Evolutionary conservation across 1,140 invertebrate species (phyloP), one percentile per base, ranked within the genome.

Genomic region (Helicoverpa zea): DNA sequence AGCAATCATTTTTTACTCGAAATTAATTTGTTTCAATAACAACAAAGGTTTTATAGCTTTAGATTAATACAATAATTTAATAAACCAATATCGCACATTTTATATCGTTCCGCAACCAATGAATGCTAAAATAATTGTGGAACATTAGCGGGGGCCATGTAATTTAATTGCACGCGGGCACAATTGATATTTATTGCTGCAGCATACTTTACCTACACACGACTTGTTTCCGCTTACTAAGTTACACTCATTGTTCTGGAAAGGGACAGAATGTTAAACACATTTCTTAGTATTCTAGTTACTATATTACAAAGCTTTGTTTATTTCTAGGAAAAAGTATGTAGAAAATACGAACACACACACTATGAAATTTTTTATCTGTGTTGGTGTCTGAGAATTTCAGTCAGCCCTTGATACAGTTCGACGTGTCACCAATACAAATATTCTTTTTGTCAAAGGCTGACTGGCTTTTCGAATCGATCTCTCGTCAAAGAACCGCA

Each of bases 111-210:
- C 73, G 58, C 47, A 76, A 63, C 58, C 16, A 76, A 76, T 80
- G 78, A 68, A 61, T 80, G 78, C 47, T 73, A 79, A 75, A 79
- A 82, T 82, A 79, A 82, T 82, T 82, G 70, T 79, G 76, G 76
- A 78, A 68, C 77, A 79, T 82, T 82, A 82, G 76, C 70, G 70
- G 76, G 76, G 77, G 35, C 80, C 16, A 47, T 76, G 80, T 82
- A 79, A 79, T 82, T 82, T 82, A 79, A 82, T 82, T 82, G 81
- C 81, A 82, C 77, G 47, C 76, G 51, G 59, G 72, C 72, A 73
- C 59, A 52, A 79, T 63, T 59, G 76, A 73, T 75, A 82, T 82
- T 82, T 82, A 82, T 82, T 64, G 59, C 81, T 79, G 72, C 63
- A 79, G 47, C 76, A 68, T 70, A 79, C 66, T 82, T 74, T 70